phyloP scores from a whole-genome alignment of 2,113 vertebrate genomes.

The Shinisaurus crocodilurus region DNA sequence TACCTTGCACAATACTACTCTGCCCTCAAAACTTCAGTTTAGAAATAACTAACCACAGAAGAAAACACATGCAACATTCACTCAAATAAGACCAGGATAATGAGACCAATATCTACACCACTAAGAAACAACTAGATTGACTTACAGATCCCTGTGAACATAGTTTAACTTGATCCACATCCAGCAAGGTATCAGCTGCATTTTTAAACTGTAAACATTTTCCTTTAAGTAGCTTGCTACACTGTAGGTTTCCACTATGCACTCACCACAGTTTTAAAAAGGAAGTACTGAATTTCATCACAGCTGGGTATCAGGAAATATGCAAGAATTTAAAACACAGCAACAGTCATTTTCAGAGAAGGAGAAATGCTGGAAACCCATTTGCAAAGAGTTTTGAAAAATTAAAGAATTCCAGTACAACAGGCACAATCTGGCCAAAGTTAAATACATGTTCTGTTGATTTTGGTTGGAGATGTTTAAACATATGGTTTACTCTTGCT shows the following conservation, averaged over 20 bases:
- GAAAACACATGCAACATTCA: not conserved
- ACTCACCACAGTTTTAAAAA: constrained; percentile 33
- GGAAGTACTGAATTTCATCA: constrained; percentile 70
- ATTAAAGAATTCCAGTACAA: not conserved
- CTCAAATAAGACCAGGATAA: not conserved
- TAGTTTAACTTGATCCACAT: constrained; percentile 18
- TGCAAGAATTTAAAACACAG: constrained; percentile 57
- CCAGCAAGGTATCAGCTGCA: not conserved
- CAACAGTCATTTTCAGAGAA: constrained; percentile 22
- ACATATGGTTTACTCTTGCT: not conserved
- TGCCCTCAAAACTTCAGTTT: not conserved
- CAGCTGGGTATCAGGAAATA: constrained; percentile 60
- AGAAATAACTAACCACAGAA: not conserved
- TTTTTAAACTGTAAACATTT: constrained; percentile 25
- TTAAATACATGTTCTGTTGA: not conserved
- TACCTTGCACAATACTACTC: not conserved
- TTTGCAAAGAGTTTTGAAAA: not conserved
- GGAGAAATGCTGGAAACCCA: constrained; percentile 9
- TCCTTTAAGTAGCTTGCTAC: not conserved
- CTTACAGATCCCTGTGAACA: constrained; percentile 68
- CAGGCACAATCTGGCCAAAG: not conserved
- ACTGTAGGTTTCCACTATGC: not conserved
- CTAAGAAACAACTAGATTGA: constrained; percentile 20
- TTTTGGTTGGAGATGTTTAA: not conserved
- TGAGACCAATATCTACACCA: not conserved